Evolutionary conservation across 2,797 vertebrate genomes (phyloP).

Genomic region (Neoniphon sammara): DNA sequence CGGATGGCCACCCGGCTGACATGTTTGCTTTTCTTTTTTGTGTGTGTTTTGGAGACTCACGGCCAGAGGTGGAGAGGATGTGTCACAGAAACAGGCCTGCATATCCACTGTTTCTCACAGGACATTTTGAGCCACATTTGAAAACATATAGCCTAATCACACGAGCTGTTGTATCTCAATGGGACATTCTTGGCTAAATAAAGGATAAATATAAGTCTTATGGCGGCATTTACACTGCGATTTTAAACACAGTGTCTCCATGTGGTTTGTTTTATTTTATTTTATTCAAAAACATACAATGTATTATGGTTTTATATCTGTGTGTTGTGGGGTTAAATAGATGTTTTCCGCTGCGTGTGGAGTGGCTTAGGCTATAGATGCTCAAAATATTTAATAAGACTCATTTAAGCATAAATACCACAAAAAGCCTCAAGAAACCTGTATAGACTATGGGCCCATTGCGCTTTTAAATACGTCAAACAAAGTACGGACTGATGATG

Average conservation of each 20-base stretch:
- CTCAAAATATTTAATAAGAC: too few relatives aligned
- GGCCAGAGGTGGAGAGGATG: conserved; percentile 18
- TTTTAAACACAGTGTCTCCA: too few relatives aligned
- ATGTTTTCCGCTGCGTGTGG: background rate
- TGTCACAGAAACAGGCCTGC: conserved; percentile 25
- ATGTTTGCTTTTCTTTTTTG: conserved; percentile 52
- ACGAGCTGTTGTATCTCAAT: background rate
- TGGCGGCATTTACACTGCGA: too few relatives aligned
- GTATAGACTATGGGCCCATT: background rate
- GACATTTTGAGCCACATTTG: background rate
- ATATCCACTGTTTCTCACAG: background rate
- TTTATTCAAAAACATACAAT: too few relatives aligned
- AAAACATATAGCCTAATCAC: background rate
- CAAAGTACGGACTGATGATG: conserved; percentile 3
- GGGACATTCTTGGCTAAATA: too few relatives aligned
- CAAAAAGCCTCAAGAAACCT: too few relatives aligned
- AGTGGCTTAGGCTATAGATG: too few relatives aligned
- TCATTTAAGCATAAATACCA: too few relatives aligned
- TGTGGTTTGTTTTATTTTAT: too few relatives aligned
- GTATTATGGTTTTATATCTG: too few relatives aligned
- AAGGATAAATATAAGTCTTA: too few relatives aligned
- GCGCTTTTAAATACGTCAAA: conserved; percentile 21
- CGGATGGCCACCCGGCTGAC: conserved; percentile 57
- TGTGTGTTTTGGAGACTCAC: conserved; percentile 1
- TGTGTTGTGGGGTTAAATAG: background rate